phyloP scores from a whole-genome alignment of 37 sponge, comb jelly and placozoan genomes.

The Amphimedon queenslandica region DNA sequence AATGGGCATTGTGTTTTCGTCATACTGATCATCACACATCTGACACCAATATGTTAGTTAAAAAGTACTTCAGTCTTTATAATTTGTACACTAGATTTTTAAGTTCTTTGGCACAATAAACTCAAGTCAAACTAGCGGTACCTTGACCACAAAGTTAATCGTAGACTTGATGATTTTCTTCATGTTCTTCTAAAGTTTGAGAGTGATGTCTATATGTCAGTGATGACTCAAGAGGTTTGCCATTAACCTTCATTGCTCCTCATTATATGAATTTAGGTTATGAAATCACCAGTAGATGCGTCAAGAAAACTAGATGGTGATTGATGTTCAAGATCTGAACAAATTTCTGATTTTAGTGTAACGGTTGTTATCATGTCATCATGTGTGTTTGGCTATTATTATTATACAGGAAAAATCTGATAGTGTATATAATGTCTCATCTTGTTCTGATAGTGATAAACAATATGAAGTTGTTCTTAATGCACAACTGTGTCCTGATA shows the following conservation, averaged over 20 bases:
- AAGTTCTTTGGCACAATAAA: not conserved
- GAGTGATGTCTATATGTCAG: not conserved
- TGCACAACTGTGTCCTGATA: too few species aligned
- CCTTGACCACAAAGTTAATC: not conserved
- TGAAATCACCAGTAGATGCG: not conserved
- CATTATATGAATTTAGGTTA: not conserved
- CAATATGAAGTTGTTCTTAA: too few species aligned
- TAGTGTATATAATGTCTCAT: too few species aligned
- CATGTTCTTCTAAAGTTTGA: not conserved
- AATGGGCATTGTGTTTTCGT: constrained; percentile 8
- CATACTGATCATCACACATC: constrained; percentile 12
- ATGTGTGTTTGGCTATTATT: too few species aligned
- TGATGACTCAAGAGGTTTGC: not conserved
- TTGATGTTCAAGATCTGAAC: not conserved
- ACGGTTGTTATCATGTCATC: too few species aligned
- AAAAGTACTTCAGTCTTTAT: constrained; percentile 3
- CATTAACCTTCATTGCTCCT: not conserved
- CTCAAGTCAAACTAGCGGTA: not conserved
- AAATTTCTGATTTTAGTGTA: not conserved
- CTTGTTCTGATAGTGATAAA: too few species aligned
- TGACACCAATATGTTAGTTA: constrained; percentile 25
- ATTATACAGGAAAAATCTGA: too few species aligned
- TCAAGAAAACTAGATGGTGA: not conserved
- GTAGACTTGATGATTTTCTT: constrained; percentile 4
- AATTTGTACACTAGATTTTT: not conserved